Conservation (phyloP, 2,113 vertebrate species). For the Chionis minor region DNA sequence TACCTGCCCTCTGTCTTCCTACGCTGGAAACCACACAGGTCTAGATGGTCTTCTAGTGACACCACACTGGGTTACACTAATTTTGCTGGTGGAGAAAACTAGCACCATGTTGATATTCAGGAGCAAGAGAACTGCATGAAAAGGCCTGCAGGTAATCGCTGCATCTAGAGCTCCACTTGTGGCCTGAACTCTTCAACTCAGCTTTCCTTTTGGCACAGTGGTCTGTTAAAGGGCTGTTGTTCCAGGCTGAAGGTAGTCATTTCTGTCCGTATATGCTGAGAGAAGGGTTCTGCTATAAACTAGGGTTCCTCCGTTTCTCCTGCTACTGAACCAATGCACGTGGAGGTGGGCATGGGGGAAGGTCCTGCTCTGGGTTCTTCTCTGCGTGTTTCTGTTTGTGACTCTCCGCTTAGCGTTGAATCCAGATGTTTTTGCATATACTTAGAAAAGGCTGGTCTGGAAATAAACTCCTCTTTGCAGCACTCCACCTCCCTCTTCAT, state of each 20-base stretch:
- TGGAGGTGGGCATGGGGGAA: background rate
- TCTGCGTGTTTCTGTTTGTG: background rate
- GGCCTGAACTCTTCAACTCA: background rate
- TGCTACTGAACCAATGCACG: fast-evolving
- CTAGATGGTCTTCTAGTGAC: background rate
- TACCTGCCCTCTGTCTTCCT: background rate
- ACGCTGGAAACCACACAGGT: background rate
- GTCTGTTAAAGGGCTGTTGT: background rate
- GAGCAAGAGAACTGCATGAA: background rate
- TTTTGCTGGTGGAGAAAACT: background rate
- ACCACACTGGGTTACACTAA: background rate
- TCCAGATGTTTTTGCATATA: background rate
- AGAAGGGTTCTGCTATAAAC: background rate
- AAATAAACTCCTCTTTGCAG: conserved; percentile 9
- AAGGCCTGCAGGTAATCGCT: background rate
- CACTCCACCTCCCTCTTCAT: background rate
- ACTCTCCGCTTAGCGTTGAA: background rate
- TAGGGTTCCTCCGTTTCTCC: background rate
- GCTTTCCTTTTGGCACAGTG: fast-evolving
- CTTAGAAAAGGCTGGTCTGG: background rate
- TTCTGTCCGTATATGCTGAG: background rate
- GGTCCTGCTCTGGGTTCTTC: background rate
- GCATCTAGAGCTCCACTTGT: background rate
- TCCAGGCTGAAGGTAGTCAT: background rate
- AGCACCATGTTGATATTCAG: background rate